A percentile compares a stretch with the other conserved stretches of the same genome.
phyloP scores from a whole-genome alignment of 92 coral and sea anemone genomes.

The Zoanthus sociatus region DNA sequence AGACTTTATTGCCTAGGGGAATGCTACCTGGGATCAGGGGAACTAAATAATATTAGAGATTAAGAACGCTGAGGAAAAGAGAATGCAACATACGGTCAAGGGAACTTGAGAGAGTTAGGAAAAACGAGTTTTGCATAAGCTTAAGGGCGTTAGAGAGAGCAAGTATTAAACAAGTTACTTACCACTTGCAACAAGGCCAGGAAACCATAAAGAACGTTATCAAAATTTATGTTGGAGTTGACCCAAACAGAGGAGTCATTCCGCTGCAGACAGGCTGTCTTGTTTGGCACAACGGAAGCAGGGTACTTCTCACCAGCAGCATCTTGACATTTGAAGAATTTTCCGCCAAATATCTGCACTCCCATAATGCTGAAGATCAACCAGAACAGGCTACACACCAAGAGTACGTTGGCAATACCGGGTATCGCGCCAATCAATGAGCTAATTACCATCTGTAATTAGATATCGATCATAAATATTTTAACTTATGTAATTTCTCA shows the following conservation, averaged over 20 bases:
- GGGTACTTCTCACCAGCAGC: constrained; percentile 66
- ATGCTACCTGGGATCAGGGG: no score
- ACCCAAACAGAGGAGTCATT: constrained; percentile 76
- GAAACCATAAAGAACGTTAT: constrained; percentile 82
- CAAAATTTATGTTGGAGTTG: constrained; percentile 91
- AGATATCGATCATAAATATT: neutral
- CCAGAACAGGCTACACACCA: constrained; percentile 96
- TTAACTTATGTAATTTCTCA: no score
- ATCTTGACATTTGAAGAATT: constrained; percentile 92
- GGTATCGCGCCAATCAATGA: constrained; percentile 95
- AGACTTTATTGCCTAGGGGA: no score
- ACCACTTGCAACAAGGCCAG: constrained; percentile 96
- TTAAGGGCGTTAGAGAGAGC: no score
- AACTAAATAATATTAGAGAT: no score
- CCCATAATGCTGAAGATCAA: constrained; percentile 98
- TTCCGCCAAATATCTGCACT: constrained; percentile 97
- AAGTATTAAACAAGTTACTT: neutral
- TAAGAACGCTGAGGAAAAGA: no score
- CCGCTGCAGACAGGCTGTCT: constrained; percentile 76
- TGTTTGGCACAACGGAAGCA: constrained; percentile 82
- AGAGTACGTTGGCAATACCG: constrained; percentile 94
- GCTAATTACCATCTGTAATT: constrained; percentile 84
- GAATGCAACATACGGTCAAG: no score
- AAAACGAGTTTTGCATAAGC: no score
- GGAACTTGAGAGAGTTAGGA: no score